A percentile compares a stretch with the other conserved stretches of the same genome.
phyloP scores from a whole-genome alignment of 2,797 vertebrate species.

The Pangasius macronema region DNA sequence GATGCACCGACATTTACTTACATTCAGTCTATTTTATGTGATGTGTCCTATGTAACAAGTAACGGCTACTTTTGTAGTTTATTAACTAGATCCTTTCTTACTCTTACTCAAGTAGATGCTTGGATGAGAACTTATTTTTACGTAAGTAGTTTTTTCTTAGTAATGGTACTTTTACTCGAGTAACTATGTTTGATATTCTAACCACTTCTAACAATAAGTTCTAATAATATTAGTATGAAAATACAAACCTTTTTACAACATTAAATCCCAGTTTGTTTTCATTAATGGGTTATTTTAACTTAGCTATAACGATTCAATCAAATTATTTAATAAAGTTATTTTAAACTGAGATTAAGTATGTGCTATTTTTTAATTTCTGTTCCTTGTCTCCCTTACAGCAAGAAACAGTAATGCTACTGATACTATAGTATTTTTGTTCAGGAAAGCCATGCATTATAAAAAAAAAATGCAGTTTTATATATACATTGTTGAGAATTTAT shows the following conservation, averaged over 20 bases:
- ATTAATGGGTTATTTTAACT: background rate
- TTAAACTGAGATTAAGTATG: background rate
- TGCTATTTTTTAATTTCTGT: background rate
- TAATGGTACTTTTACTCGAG: background rate
- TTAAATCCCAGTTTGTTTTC: background rate
- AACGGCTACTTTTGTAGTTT: background rate
- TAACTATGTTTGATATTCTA: background rate
- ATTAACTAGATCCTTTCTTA: background rate
- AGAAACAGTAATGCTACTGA: background rate
- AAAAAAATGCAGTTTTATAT: background rate
- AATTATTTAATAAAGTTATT: background rate
- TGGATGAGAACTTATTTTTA: background rate
- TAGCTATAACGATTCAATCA: background rate
- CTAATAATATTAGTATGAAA: background rate
- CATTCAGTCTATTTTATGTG: background rate
- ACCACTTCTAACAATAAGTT: background rate
- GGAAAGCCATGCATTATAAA: background rate
- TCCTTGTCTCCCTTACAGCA: background rate
- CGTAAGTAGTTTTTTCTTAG: background rate
- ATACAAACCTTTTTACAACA: background rate
- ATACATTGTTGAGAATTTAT: too few relatives aligned
- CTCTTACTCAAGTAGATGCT: background rate
- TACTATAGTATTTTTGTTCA: background rate
- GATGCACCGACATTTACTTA: background rate
- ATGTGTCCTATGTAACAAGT: background rate